phyloP scores from a whole-genome alignment of 1,140 invertebrate genomes.

The Penaeus chinensis region DNA sequence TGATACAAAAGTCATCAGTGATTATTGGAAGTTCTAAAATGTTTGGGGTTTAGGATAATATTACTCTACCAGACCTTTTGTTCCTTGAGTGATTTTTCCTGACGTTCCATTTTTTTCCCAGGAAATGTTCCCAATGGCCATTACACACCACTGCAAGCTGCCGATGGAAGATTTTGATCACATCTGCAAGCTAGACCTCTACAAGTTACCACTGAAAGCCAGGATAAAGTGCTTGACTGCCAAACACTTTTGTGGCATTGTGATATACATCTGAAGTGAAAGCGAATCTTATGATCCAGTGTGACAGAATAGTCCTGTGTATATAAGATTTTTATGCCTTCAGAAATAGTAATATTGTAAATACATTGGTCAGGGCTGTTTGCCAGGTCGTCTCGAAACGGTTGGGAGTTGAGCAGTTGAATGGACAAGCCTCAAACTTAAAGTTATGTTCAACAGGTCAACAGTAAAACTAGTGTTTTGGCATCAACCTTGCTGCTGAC shows the following conservation, averaged over 20 bases:
- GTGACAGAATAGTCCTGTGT: slow-evolving; percentile 43
- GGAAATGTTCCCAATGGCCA: slow-evolving; percentile 58
- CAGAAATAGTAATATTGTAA: slow-evolving; percentile 24
- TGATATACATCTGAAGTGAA: slow-evolving; percentile 41
- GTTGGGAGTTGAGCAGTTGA: too few species aligned
- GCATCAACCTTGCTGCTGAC: too few species aligned
- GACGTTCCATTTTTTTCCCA: not conserved
- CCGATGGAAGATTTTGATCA: slow-evolving; percentile 48
- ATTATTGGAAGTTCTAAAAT: not conserved
- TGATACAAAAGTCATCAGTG: too few species aligned
- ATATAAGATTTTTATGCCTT: slow-evolving; percentile 40
- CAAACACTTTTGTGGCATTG: slow-evolving; percentile 35
- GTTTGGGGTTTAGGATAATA: not conserved
- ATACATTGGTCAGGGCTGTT: too few species aligned
- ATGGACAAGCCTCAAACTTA: too few species aligned
- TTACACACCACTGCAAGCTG: slow-evolving; percentile 52
- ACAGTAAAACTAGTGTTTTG: too few species aligned
- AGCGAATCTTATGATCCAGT: not conserved
- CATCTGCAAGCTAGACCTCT: slow-evolving; percentile 25
- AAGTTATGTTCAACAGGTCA: too few species aligned
- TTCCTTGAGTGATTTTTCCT: not conserved
- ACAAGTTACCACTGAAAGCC: slow-evolving; percentile 36
- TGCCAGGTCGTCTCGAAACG: too few species aligned
- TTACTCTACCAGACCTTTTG: not conserved
- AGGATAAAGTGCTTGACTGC: slow-evolving; percentile 4